A percentile compares a stretch with the other conserved stretches of the same genome.
Evolutionary conservation across 2,113 vertebrate species (phyloP).

Genomic region (Tylochromis polylepis): DNA sequence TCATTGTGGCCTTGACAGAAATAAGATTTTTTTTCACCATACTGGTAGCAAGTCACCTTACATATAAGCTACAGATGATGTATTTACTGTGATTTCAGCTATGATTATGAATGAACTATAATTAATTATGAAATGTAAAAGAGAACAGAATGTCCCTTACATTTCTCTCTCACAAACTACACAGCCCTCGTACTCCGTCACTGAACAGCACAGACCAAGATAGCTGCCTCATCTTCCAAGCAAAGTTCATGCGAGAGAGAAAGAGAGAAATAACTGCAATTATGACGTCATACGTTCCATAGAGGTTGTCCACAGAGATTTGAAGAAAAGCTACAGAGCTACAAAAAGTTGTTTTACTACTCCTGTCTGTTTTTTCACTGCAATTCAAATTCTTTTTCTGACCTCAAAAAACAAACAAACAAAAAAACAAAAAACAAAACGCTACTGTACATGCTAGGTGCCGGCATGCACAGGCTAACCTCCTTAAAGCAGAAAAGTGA

Average conservation of each 20-base stretch:
- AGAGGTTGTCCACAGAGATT: background rate
- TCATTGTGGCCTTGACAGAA: background rate
- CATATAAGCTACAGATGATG: background rate
- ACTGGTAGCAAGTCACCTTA: background rate
- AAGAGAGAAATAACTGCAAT: background rate
- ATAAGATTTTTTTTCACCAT: background rate
- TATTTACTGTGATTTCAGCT: background rate
- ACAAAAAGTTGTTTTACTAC: background rate
- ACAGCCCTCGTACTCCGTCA: background rate
- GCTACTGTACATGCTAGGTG: background rate
- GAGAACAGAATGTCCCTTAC: background rate
- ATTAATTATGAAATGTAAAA: background rate
- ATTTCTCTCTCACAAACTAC: background rate
- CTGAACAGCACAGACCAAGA: background rate
- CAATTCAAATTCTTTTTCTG: background rate
- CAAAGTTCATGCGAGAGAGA: background rate
- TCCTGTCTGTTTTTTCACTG: background rate
- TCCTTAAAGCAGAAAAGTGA: background rate
- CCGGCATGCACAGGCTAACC: background rate
- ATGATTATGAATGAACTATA: background rate
- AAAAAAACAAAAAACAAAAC: background rate
- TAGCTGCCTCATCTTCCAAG: background rate
- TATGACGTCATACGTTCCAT: background rate
- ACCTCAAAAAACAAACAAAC: accelerated
- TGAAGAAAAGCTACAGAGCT: background rate